Base-by-base conservation (phyloP, 1,140 invertebrate species). In the Globodera rostochiensis region DNA sequence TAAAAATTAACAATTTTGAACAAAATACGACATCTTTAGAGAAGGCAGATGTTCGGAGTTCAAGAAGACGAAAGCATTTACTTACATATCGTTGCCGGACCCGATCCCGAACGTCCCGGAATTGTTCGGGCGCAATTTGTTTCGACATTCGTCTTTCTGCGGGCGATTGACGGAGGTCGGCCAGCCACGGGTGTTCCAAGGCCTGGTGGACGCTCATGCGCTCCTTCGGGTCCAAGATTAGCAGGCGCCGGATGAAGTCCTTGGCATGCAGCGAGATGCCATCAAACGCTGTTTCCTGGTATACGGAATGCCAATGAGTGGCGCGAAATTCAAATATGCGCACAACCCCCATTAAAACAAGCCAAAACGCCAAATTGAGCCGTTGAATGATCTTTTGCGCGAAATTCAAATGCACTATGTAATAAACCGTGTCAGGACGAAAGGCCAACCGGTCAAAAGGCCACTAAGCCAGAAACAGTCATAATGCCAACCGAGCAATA, bases 181-280 rank as follows among this genome's bases (percentile, higher is more conserved):
- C 93, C 80, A 99, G 90, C 97, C 98, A 99, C 47, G 95, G 91
- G 92, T 99, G 98, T 79, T 96, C 91, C 1, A 99, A 91, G 88
- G 96, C 97, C 90, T 99, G 96, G 91, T 98, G 96, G 0, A 97
- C 95, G 25, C 95, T 98, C 94, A 99, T 94, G 89, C 98, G 94
- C 90, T 97, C 95, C 94, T 97, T 95, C 91, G 97, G 97, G 89
- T 95, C 95, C 90, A 96, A 96, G 49, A 97, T 91, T 1, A 99
- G 92, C 79, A 99, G 92, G 88, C 94, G 93, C 78, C 93, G 93
- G 90, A 99, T 99, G 90, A 99, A 99, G 91, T 99, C 98, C 92
- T 96, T 98, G 83, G 94, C 98, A 90, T 98, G 95, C 71, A 96
- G 95, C 2, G 97, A 98, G 73, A 99, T 95, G 86, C 94, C 93